A percentile compares a stretch with the other conserved stretches of the same genome.
These are phyloP conservation scores for Drosophila sturtevanti DNA, from an alignment of 1,140 invertebrate genomes.

Conservation along the genomic window DNA sequence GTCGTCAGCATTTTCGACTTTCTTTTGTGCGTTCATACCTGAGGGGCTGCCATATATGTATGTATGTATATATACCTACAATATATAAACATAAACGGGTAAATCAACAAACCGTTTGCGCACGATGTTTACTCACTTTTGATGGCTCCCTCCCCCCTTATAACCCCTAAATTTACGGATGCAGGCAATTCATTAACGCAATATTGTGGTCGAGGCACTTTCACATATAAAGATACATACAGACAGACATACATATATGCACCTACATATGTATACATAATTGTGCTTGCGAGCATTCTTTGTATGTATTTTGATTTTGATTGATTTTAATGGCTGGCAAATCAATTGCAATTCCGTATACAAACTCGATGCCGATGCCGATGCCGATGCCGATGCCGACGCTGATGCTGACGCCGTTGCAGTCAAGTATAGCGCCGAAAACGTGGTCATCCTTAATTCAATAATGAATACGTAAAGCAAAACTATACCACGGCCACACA, in stretches of 20 bases:
- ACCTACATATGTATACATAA: slow-evolving; percentile 16
- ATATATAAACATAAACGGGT: slow-evolving; percentile 33
- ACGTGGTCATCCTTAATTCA: slow-evolving; percentile 81
- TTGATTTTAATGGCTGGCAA: slow-evolving; percentile 77
- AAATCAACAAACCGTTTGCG: slow-evolving; percentile 75
- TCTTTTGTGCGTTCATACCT: slow-evolving; percentile 44
- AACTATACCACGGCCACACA: slow-evolving; percentile 43
- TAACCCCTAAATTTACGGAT: slow-evolving; percentile 8
- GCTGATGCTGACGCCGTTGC: slow-evolving; percentile 11
- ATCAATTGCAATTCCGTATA: slow-evolving; percentile 63
- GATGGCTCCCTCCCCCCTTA: slow-evolving; percentile 10
- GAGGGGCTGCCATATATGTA: neutral
- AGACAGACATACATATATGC: slow-evolving; percentile 10
- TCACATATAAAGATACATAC: slow-evolving; percentile 21
- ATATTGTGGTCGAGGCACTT: slow-evolving; percentile 11
- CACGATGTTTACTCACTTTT: slow-evolving; percentile 49
- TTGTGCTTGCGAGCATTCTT: slow-evolving; percentile 13
- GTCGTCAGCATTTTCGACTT: slow-evolving; percentile 44
- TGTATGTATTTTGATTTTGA: slow-evolving; percentile 70
- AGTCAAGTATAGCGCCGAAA: slow-evolving; percentile 66
- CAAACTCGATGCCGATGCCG: neutral
- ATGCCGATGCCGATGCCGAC: too few species aligned
- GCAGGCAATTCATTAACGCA: slow-evolving; percentile 23
- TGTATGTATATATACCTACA: neutral
- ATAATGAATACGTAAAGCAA: slow-evolving; percentile 72